phyloP scores from a whole-genome alignment of 2,888 invertebrate species.

The Poecilus cupreus region DNA sequence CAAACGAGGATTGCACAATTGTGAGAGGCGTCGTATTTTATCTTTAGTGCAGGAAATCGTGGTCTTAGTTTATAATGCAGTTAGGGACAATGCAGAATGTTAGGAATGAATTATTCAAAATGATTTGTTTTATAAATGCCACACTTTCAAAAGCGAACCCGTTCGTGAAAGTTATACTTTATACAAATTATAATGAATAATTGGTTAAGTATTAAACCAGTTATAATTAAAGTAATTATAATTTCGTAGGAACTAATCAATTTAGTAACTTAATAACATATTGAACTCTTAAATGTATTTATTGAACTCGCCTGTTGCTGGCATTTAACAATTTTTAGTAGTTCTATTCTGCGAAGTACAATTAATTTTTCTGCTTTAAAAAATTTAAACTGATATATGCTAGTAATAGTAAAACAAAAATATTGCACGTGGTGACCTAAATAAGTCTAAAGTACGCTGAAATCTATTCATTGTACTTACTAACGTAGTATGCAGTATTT shows the following conservation, averaged over 20 bases:
- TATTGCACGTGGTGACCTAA: neutral
- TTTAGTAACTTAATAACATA: neutral
- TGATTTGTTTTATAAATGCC: neutral
- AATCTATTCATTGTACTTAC: neutral
- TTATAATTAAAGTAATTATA: neutral
- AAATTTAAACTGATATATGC: neutral
- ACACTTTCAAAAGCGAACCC: slow-evolving; percentile 1
- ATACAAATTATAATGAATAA: neutral
- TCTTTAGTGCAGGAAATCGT: neutral
- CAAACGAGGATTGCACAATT: neutral
- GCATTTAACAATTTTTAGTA: neutral
- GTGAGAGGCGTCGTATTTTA: slow-evolving; percentile 24
- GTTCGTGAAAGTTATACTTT: slow-evolving; percentile 2
- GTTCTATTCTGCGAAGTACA: neutral
- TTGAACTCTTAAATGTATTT: neutral
- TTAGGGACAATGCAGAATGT: slow-evolving; percentile 2
- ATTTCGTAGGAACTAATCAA: neutral
- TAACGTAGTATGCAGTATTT: neutral
- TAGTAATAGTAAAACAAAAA: neutral
- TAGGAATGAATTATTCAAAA: slow-evolving; percentile 24
- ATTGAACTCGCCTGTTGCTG: neutral
- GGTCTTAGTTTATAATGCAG: slow-evolving; percentile 7
- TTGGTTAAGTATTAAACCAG: neutral
- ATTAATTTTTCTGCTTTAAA: neutral
- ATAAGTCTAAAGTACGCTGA: slow-evolving; percentile 4